Percentiles rank a stretch among this genome's conserved stretches.
Conservation (phyloP, 64 coral and sea anemone genomes). For the Astreopora myriophthalma region DNA sequence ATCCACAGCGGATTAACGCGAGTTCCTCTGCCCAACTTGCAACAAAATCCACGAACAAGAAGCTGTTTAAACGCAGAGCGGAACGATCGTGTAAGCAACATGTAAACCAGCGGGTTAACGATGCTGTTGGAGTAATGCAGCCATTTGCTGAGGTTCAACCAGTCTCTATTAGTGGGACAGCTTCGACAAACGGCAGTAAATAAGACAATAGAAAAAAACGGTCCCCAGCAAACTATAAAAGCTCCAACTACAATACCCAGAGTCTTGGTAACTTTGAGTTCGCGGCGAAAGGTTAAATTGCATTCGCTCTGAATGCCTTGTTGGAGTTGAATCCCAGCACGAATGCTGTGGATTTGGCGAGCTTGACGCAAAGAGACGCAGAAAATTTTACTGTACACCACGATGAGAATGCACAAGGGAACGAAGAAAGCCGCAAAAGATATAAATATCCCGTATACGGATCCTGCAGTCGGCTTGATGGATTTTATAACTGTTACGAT, state of each 20-base stretch:
- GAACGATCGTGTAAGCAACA: slow-evolving; percentile 69
- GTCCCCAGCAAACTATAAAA: slow-evolving; percentile 83
- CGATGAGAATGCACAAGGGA: slow-evolving; percentile 58
- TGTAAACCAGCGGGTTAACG: slow-evolving; percentile 83
- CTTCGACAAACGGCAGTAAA: slow-evolving; percentile 56
- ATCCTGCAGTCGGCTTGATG: slow-evolving; percentile 48
- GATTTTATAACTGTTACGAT: slow-evolving; percentile 52
- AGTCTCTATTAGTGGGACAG: neutral
- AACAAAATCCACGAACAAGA: slow-evolving; percentile 19
- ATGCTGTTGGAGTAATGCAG: slow-evolving; percentile 81
- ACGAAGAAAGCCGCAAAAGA: slow-evolving; percentile 77
- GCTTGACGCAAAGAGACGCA: slow-evolving; percentile 61
- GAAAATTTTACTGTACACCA: slow-evolving; percentile 67
- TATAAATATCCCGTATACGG: slow-evolving; percentile 72
- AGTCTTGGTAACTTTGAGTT: slow-evolving; percentile 86
- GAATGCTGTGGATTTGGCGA: slow-evolving; percentile 21
- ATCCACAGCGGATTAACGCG: neutral
- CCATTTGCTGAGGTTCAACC: slow-evolving; percentile 71
- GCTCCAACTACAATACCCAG: slow-evolving; percentile 80
- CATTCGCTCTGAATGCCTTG: slow-evolving; percentile 68
- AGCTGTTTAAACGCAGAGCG: slow-evolving; percentile 69
- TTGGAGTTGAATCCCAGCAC: slow-evolving; percentile 27
- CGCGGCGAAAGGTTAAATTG: slow-evolving; percentile 45
- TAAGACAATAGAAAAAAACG: slow-evolving; percentile 77
- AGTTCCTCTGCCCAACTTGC: neutral